Conservation (phyloP, 2,113 vertebrate species). For the Lynx canadensis region DNA sequence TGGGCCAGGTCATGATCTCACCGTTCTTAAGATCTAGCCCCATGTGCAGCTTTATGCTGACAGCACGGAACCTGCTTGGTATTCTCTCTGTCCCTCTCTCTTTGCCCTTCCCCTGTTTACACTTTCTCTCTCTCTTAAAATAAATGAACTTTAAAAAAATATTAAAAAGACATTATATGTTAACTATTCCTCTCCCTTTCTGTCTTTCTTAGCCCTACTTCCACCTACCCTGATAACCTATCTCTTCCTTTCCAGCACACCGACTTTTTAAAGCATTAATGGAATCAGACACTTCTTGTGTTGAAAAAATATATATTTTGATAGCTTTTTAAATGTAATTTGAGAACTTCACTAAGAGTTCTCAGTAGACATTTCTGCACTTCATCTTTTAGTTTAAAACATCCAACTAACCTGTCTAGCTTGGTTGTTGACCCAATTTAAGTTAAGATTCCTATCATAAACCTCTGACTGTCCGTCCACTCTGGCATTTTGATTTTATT, state of each 20-base stretch:
- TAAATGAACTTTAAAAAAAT: no score
- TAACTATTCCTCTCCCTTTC: background rate
- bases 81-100: no score
- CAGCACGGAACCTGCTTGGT: no score
- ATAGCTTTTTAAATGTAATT: background rate
- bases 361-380: background rate
- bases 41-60: no score
- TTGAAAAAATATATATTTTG: background rate
- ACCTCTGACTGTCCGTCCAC: background rate
- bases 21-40: no score
- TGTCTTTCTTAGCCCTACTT: background rate
- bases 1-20: no score
- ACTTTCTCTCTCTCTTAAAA: no score
- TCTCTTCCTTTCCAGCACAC: background rate
- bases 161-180: background rate
- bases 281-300: background rate
- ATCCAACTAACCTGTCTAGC: background rate
- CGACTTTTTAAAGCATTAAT: background rate
- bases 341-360: background rate
- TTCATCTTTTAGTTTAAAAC: background rate
- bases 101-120: no score
- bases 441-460: background rate
- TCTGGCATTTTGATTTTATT: background rate
- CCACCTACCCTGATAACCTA: rapidly evolving
- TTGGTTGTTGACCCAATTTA: background rate